Evolutionary conservation across 2,797 vertebrate genomes (phyloP).

Genomic region (Periophthalmus magnuspinnatus): DNA sequence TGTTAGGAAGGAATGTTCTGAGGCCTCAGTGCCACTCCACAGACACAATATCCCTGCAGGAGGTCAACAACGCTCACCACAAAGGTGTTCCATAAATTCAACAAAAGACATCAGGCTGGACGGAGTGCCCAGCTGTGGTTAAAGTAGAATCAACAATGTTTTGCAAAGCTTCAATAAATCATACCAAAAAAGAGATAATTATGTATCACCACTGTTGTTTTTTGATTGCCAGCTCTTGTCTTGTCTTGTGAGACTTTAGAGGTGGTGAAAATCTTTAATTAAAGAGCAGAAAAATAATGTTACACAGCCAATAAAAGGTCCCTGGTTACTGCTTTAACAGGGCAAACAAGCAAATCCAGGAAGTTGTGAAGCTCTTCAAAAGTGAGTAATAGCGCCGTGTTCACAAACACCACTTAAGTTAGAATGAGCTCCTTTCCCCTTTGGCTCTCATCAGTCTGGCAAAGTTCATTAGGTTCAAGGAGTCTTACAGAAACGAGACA

Average conservation of each 20-base stretch:
- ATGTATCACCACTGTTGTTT: constrained; percentile 52
- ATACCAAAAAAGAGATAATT: constrained; percentile 29
- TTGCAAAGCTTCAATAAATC: constrained; percentile 25
- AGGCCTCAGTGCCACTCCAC: constrained; percentile 45
- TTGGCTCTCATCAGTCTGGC: too few species aligned
- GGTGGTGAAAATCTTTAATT: constrained; percentile 42
- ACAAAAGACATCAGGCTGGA: constrained; percentile 45
- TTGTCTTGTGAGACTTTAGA: neutral
- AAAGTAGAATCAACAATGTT: constrained; percentile 44
- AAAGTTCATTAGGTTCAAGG: constrained; percentile 61
- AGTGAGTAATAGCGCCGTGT: constrained; percentile 69
- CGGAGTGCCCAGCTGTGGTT: constrained; percentile 49
- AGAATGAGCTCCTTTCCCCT: constrained; percentile 49
- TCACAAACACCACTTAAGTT: constrained; percentile 70
- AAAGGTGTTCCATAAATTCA: constrained; percentile 68
- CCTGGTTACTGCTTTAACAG: constrained; percentile 59
- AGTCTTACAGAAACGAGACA: neutral
- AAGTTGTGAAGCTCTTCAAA: constrained; percentile 74
- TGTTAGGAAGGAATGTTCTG: constrained; percentile 27
- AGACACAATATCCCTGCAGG: constrained; percentile 67
- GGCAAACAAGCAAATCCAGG: constrained; percentile 65
- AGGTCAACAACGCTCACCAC: constrained; percentile 61
- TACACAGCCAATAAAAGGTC: constrained; percentile 67
- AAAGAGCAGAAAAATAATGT: constrained; percentile 29
- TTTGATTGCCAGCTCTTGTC: constrained; percentile 27